Evolutionary conservation across 2,113 vertebrate genomes (phyloP).

Genomic region (Scomber scombrus): DNA sequence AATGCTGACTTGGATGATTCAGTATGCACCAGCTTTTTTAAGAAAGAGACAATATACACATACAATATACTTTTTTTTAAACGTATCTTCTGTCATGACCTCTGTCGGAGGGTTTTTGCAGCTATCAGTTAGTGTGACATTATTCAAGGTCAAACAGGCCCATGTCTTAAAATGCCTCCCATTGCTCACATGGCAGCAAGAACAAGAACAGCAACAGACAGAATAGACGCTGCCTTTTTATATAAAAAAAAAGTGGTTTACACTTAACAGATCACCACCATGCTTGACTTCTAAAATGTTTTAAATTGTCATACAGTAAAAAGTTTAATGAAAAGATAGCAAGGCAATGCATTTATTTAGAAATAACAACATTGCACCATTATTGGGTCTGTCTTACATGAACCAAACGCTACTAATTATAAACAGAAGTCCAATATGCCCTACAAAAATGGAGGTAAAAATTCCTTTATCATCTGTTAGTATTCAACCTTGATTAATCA

Average conservation of each 20-base stretch:
- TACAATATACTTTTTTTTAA: no score
- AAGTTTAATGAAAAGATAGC: background rate
- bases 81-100: constrained; percentile 5
- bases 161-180: background rate
- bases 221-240: background rate
- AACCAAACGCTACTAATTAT: background rate
- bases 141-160: constrained; percentile 48
- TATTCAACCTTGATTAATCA: background rate
- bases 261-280: background rate
- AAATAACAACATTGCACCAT: background rate
- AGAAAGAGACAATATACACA: no score
- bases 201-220: background rate
- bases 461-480: background rate
- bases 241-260: background rate
- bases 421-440: background rate
- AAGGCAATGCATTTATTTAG: background rate
- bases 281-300: background rate
- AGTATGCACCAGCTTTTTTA: background rate
- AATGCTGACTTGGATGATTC: background rate
- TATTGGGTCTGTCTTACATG: background rate
- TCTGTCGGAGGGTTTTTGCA: background rate
- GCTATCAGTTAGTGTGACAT: constrained; percentile 25
- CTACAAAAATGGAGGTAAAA: background rate
- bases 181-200: constrained; percentile 6
- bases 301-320: background rate